phyloP scores from a whole-genome alignment of 1,140 invertebrate genomes.

The Neoseiulus cucumeris region DNA sequence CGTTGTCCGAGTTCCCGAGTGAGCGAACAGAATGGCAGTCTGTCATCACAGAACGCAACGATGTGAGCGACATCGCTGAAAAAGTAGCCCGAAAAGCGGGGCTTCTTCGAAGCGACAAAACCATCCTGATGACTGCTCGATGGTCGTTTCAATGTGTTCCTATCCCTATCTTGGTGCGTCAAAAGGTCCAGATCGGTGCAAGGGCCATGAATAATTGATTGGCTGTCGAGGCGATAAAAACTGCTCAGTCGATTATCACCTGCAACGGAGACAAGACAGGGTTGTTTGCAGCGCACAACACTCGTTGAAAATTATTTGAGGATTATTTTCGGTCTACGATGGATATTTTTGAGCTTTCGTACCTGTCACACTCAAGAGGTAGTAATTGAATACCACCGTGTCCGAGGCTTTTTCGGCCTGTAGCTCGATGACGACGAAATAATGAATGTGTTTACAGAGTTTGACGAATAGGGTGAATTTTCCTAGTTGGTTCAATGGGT shows the following conservation, averaged over 20 bases:
- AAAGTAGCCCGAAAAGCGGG: conserved; percentile 70
- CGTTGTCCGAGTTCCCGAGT: conserved; percentile 16
- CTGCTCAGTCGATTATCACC: conserved; percentile 11
- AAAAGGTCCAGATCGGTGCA: conserved; percentile 47
- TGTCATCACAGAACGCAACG: conserved; percentile 79
- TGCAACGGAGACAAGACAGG: neutral
- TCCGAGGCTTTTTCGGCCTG: neutral
- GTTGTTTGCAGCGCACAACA: neutral
- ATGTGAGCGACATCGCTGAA: conserved; percentile 79
- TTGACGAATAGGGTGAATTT: conserved; percentile 61
- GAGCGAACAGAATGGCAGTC: conserved; percentile 40
- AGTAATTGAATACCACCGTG: neutral
- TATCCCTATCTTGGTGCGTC: conserved; percentile 9
- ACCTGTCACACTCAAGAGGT: conserved; percentile 6
- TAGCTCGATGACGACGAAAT: conserved; percentile 35
- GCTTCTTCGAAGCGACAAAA: conserved; percentile 30
- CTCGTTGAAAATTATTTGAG: neutral
- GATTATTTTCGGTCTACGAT: neutral
- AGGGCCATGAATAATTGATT: conserved; percentile 74
- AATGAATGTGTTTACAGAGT: conserved; percentile 60
- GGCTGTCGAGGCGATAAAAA: conserved; percentile 51
- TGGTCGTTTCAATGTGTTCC: neutral
- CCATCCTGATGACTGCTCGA: neutral
- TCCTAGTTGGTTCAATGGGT: conserved; percentile 45
- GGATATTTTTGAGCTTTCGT: neutral